These are phyloP conservation scores for Tridacna crocea DNA, from an alignment of 2,888 invertebrate genomes.

Conservation along the genomic window DNA sequence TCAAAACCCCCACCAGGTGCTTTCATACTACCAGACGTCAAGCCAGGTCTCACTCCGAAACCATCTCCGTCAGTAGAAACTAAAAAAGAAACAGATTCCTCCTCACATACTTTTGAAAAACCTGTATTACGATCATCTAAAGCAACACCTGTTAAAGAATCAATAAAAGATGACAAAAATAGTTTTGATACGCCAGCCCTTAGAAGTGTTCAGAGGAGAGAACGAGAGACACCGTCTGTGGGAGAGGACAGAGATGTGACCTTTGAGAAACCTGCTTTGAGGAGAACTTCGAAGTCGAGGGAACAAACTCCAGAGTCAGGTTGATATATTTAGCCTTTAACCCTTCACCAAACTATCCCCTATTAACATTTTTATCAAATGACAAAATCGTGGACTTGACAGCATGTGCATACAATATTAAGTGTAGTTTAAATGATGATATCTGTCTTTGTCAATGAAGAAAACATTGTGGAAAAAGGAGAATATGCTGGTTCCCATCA, in stretches of 20 bases:
- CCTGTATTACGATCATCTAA: conserved; percentile 1
- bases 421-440: too few relatives aligned
- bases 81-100: neutral
- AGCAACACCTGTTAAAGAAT: neutral
- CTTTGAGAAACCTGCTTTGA: conserved; percentile 49
- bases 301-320: conserved; percentile 33
- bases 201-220: conserved; percentile 5
- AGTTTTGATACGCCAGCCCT: conserved; percentile 22
- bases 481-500: neutral
- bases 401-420: too few relatives aligned
- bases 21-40: conserved; percentile 47
- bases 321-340: neutral
- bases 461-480: neutral
- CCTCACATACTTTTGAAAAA: conserved; percentile 16
- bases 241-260: conserved; percentile 52
- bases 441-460: too few relatives aligned
- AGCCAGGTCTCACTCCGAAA: conserved; percentile 15
- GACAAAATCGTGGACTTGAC: too few relatives aligned
- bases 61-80: neutral
- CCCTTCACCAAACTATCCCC: too few relatives aligned
- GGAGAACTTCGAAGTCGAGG: conserved; percentile 47
- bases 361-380: too few relatives aligned
- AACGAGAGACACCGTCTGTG: neutral
- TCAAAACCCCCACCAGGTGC: conserved; percentile 62
- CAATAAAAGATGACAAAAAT: neutral